A percentile compares a stretch with the other conserved stretches of the same genome.
These are phyloP conservation scores for Nephrotoma flavescens DNA, from an alignment of 2,888 invertebrate genomes.

Conservation along the genomic window DNA sequence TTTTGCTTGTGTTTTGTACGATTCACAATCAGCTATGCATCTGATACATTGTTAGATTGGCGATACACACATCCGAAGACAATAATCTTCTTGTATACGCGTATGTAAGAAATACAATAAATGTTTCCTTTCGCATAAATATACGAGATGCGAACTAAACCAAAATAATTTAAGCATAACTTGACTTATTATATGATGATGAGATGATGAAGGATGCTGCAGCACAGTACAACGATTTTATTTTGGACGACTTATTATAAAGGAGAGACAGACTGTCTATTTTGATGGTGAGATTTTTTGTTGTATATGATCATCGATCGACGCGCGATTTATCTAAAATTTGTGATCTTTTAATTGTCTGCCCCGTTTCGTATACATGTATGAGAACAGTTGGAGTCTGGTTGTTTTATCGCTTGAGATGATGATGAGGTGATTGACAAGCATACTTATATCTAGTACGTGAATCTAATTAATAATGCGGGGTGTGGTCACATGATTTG, in stretches of 20 bases:
- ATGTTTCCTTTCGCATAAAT: neutral
- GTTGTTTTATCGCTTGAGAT: neutral
- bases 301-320: neutral
- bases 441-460: neutral
- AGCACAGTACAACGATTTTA: neutral
- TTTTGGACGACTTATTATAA: neutral
- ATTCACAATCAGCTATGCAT: neutral
- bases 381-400: neutral
- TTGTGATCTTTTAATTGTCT: neutral
- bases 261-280: neutral
- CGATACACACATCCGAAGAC: neutral
- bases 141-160: neutral
- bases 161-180: neutral
- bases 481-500: neutral
- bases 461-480: neutral
- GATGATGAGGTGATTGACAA: neutral
- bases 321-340: neutral
- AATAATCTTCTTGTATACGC: neutral
- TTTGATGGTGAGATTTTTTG: neutral
- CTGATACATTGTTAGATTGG: neutral
- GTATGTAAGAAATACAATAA: neutral
- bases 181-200: neutral
- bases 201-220: neutral
- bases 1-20: neutral
- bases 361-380: neutral